Evolutionary conservation across 1,140 invertebrate genomes (phyloP), one percentile per base, ranked within the genome.

Genomic region (Megathymus violae): DNA sequence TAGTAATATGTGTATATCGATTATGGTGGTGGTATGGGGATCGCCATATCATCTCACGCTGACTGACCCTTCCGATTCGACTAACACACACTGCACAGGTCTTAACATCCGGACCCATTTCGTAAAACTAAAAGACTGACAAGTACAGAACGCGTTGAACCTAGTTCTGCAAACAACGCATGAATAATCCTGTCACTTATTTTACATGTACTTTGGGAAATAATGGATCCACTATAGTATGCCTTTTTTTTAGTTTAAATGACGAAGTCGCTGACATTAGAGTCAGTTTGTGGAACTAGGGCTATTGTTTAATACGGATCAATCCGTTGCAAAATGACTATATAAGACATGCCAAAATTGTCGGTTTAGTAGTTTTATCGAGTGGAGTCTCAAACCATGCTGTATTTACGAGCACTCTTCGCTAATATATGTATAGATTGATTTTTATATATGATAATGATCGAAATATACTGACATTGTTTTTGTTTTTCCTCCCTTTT

Each of bases 401-500:
- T 91, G 86, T 89, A 89, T 83, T 69, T 82, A 81, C 78, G 71
- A 82, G 82, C 82, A 87, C 83, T 82, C 65, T 78, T 75, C 76
- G 77, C 76, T 82, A 78, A 80, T 83, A 77, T 89, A 78, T 88
- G 79, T 89, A 89, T 84, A 84, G 73, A 78, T 76, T 80, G 74
- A 74, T 78, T 74, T 68, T 76, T 76, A 66, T 63, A 66, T 70
- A 62, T 81, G 72, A 74, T 80, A 78, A 83, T 86, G 78, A 78
- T 88, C 79, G 78, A 88, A 85, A 88, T 69, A 92, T 93, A 94
- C 89, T 93, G 92, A 93, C 92, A 91, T 91, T 89, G 78, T 91
- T 92, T 92, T 92, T 92, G 93, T 86, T 94, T 88, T 95, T 95
- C 94, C 95, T 94, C 94, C 95, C 94, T 94, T 94, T 58, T 94